Conservation (phyloP, 1,140 invertebrate genomes). For the Bombus sibiricus region DNA sequence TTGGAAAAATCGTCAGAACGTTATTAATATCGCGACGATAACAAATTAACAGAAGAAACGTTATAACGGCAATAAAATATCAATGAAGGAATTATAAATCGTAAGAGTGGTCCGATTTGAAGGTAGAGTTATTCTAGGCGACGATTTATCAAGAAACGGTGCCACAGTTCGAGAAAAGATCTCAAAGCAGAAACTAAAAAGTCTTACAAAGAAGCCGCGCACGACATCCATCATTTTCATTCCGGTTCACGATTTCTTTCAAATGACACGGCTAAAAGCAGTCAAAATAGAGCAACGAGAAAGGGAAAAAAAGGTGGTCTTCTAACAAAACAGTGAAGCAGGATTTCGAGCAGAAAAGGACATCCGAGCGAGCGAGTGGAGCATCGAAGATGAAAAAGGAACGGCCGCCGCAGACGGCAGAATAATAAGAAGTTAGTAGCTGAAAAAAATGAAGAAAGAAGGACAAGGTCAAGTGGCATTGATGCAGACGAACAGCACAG, state of each 20-base stretch:
- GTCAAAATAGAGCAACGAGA: not conserved
- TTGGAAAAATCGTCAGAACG: no score
- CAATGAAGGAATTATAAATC: not conserved
- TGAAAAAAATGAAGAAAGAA: conserved; percentile 27
- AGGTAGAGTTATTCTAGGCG: not conserved
- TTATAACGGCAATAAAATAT: not conserved
- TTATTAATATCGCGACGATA: no score
- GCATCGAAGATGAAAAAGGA: conserved; percentile 54
- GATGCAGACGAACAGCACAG: not conserved
- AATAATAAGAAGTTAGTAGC: conserved; percentile 56
- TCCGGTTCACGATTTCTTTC: not conserved
- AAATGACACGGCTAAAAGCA: not conserved
- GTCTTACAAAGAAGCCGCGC: not conserved
- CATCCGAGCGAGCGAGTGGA: conserved; percentile 7
- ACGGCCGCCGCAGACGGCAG: conserved; percentile 33
- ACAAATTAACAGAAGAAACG: no score
- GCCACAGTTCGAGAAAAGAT: not conserved
- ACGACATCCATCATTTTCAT: conserved; percentile 19
- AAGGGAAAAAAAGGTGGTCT: not conserved
- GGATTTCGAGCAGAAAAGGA: conserved; percentile 47
- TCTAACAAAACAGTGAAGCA: conserved; percentile 34
- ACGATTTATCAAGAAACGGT: not conserved
- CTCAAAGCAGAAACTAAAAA: not conserved
- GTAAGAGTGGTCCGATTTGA: not conserved
- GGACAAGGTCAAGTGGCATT: conserved; percentile 31